Evolutionary conservation across 2,888 invertebrate genomes (phyloP).

Genomic region (Cancer borealis): DNA sequence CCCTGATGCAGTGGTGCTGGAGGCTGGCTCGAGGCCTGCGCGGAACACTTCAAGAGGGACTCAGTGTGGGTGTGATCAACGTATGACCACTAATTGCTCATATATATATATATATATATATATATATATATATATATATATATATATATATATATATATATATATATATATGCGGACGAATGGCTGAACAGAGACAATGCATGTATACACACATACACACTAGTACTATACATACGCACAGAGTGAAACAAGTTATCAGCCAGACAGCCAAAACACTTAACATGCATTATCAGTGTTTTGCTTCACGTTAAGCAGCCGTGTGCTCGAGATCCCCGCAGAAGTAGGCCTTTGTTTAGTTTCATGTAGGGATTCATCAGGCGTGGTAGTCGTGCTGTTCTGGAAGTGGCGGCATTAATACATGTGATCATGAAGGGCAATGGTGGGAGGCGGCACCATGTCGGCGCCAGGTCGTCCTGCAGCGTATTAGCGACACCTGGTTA

Average conservation of each 20-base stretch:
- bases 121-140: neutral
- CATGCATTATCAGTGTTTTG: neutral
- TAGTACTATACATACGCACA: neutral
- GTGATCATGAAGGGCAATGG: neutral
- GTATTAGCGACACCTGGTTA: neutral
- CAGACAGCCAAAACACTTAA: neutral
- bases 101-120: neutral
- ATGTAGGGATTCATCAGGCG: neutral
- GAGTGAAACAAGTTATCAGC: neutral
- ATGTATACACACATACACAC: neutral
- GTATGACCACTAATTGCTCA: neutral
- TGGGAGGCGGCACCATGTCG: neutral
- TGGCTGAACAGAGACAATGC: neutral
- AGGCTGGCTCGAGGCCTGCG: neutral
- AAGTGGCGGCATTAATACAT: neutral
- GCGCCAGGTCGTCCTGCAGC: neutral
- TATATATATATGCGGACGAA: neutral
- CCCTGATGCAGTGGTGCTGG: neutral
- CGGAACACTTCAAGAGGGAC: neutral
- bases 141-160: neutral
- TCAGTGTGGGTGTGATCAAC: neutral
- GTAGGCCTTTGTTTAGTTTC: neutral
- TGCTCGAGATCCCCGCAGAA: neutral
- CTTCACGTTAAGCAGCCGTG: neutral
- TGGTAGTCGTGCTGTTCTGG: neutral